Conservation (phyloP, 2,113 vertebrate genomes). For the Phalacrocorax pelagicus region DNA sequence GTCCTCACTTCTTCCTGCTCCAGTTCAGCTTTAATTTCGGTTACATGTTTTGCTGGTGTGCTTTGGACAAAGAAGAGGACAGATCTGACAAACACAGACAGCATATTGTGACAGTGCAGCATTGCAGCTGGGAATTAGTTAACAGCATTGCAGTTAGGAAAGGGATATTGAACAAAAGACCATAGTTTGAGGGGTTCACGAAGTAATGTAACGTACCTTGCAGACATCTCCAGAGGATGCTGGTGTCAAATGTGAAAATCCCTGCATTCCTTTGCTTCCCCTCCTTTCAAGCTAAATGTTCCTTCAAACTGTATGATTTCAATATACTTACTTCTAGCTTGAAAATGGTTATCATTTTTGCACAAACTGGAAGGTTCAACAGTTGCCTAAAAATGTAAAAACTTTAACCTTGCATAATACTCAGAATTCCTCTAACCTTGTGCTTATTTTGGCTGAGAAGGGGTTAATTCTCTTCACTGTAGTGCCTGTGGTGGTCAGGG, state of each 20-base stretch:
- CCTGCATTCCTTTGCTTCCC: background rate
- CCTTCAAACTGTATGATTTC: background rate
- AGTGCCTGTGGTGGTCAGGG: too few relatives aligned
- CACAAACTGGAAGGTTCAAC: background rate
- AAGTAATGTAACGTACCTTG: background rate
- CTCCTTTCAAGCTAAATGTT: background rate
- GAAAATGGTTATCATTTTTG: background rate
- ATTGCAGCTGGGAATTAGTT: background rate
- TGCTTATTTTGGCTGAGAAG: too few relatives aligned
- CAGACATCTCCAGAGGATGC: background rate
- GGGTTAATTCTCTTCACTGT: too few relatives aligned
- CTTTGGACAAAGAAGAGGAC: background rate
- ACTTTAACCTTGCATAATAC: background rate
- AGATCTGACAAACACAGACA: background rate
- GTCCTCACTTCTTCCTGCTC: background rate
- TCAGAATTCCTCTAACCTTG: background rate
- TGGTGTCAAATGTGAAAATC: background rate
- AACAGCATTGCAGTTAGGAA: background rate
- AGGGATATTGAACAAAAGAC: background rate
- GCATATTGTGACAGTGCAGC: background rate
- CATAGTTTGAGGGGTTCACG: background rate
- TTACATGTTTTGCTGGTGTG: background rate
- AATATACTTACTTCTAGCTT: background rate
- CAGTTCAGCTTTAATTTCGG: background rate
- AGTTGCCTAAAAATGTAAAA: background rate